These are phyloP conservation scores for Gallinago solitaria DNA, from an alignment of 2,797 vertebrate species.

Conservation along the genomic window DNA sequence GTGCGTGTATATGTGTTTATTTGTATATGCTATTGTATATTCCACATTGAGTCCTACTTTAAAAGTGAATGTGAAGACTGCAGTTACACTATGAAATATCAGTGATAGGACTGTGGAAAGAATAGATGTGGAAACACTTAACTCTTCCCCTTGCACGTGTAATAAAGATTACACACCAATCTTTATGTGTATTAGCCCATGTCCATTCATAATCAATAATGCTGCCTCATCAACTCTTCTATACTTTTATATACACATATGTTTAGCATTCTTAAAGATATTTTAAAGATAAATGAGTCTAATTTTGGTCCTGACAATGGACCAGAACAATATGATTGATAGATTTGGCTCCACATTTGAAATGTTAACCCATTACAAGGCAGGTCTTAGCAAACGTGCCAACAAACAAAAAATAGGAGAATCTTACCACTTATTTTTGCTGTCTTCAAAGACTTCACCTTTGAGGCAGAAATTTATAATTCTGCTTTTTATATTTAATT, in stretches of 20 bases:
- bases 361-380: background rate
- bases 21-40: background rate
- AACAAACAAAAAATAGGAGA: background rate
- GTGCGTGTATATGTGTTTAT: background rate
- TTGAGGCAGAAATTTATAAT: background rate
- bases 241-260: background rate
- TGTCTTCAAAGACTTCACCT: background rate
- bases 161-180: background rate
- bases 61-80: background rate
- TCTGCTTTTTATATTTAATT: background rate
- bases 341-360: background rate
- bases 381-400: background rate
- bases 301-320: background rate
- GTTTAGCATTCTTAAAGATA: background rate
- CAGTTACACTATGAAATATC: background rate
- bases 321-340: background rate
- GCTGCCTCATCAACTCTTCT: background rate
- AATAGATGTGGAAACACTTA: background rate
- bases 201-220: background rate
- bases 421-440: background rate
- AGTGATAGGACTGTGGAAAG: background rate
- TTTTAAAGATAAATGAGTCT: constrained; percentile 1
- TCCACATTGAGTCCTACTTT: background rate
- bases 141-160: background rate
- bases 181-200: background rate